Evolutionary conservation across 1,140 invertebrate species (phyloP).

Genomic region (Choristoneura fumiferana): DNA sequence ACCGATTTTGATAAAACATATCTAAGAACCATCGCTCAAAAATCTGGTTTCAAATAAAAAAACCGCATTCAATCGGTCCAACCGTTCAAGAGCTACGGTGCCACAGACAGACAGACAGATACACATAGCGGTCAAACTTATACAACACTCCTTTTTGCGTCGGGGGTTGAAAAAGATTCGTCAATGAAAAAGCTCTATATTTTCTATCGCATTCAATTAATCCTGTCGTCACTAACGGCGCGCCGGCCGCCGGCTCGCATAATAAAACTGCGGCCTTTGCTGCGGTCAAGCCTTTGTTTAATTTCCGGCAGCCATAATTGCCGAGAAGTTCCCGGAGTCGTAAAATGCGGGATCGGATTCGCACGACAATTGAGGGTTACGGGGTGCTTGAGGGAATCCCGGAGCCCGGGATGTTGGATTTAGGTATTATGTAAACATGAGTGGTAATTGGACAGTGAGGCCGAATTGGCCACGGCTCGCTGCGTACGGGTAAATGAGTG

Average conservation of each 20-base stretch:
- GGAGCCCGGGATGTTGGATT: constrained; percentile 10
- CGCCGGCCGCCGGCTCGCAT: not conserved
- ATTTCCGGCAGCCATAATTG: constrained; percentile 26
- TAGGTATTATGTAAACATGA: constrained; percentile 22
- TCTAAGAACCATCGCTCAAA: too few species aligned
- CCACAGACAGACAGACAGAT: too few species aligned
- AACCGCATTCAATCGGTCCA: too few species aligned
- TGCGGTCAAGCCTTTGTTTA: constrained; percentile 29
- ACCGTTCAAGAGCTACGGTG: too few species aligned
- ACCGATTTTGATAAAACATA: too few species aligned
- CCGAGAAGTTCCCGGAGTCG: constrained; percentile 21
- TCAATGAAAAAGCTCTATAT: not conserved
- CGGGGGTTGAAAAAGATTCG: too few species aligned
- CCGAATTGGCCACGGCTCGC: not conserved
- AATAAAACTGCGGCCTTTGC: constrained; percentile 19
- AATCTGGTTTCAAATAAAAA: too few species aligned
- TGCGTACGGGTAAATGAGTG: constrained; percentile 8
- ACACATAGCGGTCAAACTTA: too few species aligned
- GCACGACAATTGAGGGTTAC: constrained; percentile 17
- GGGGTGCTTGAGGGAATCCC: not conserved
- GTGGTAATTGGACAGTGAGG: constrained; percentile 7
- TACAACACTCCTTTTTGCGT: too few species aligned
- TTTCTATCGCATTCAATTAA: constrained; percentile 13
- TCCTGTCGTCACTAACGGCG: not conserved
- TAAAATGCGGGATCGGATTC: constrained; percentile 21